phyloP scores from a whole-genome alignment of 2,888 invertebrate genomes.

The Pherbina coryleti region DNA sequence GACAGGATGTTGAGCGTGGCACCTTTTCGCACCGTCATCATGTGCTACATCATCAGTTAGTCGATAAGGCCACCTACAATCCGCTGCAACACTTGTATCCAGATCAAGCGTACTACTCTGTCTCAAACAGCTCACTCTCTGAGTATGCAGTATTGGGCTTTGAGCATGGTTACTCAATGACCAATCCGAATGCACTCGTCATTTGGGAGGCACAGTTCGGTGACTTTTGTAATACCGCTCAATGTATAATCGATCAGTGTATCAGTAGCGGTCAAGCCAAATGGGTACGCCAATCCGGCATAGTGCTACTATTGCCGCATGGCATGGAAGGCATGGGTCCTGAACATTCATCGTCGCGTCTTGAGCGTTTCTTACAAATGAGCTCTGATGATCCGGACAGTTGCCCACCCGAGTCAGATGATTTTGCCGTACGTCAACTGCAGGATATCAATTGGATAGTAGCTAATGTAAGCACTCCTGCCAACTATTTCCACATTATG shows the following conservation, averaged over 20 bases:
- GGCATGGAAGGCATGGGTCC: slow-evolving; percentile 99
- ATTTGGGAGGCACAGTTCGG: slow-evolving; percentile 99
- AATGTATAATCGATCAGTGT: slow-evolving; percentile 96
- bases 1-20: slow-evolving; percentile 98
- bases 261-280: slow-evolving; percentile 95
- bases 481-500: slow-evolving; percentile 96
- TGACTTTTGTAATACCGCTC: slow-evolving; percentile 98
- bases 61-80: slow-evolving; percentile 90
- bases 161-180: slow-evolving; percentile 98
- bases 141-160: slow-evolving; percentile 93
- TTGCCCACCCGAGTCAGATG: slow-evolving; percentile 91
- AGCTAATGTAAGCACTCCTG: slow-evolving; percentile 96
- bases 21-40: slow-evolving; percentile 97
- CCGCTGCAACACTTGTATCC: slow-evolving; percentile 94
- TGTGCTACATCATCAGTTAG: slow-evolving; percentile 97
- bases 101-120: slow-evolving; percentile 97
- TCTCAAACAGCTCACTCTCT: slow-evolving; percentile 99
- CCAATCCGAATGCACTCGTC: slow-evolving; percentile 96
- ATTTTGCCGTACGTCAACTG: slow-evolving; percentile 93
- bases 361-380: slow-evolving; percentile 91
- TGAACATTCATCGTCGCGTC: slow-evolving; percentile 76
- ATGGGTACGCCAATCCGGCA: slow-evolving; percentile 97
- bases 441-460: slow-evolving; percentile 98
- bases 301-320: slow-evolving; percentile 96
- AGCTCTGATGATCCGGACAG: slow-evolving; percentile 97